These are phyloP conservation scores for Hippocampus kuda DNA, from an alignment of 2,797 vertebrate genomes.

Conservation along the genomic window DNA sequence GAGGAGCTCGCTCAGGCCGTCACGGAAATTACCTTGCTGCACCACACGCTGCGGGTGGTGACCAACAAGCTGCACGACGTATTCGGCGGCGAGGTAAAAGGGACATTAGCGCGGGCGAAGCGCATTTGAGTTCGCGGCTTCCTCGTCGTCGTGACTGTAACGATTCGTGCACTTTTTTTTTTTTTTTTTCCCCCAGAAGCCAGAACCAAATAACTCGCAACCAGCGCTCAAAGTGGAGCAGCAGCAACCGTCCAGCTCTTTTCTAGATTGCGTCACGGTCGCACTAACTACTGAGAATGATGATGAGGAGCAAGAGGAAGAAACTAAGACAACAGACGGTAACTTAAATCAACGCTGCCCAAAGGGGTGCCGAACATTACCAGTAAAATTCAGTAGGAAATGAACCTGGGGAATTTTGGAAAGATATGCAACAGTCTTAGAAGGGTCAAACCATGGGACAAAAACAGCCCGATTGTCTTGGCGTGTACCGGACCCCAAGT, in stretches of 20 bases:
- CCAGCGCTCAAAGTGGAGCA: background rate
- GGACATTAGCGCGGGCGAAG: no score
- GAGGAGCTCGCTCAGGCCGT: constrained; percentile 65
- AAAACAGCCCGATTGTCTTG: no score
- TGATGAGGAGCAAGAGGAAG: constrained; percentile 15
- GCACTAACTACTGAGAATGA: constrained; percentile 51
- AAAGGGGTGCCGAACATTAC: no score
- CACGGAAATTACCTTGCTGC: constrained; percentile 61
- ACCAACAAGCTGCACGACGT: constrained; percentile 56
- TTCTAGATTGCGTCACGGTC: constrained; percentile 64
- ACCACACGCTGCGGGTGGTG: constrained; percentile 65
- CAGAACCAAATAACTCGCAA: constrained; percentile 17
- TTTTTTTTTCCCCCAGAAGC: constrained; percentile 24
- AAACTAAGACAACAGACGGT: constrained; percentile 13
- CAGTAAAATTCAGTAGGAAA: no score
- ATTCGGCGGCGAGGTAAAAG: constrained; percentile 65
- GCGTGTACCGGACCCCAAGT: background rate
- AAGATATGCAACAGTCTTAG: no score
- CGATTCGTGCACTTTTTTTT: background rate
- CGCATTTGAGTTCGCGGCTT: background rate
- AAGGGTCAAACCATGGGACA: no score
- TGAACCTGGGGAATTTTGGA: no score
- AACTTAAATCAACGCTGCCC: background rate
- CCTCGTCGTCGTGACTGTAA: background rate
- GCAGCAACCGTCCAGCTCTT: constrained; percentile 29